Evolutionary conservation across 2,113 vertebrate species (phyloP).

Genomic region (Alces alces): DNA sequence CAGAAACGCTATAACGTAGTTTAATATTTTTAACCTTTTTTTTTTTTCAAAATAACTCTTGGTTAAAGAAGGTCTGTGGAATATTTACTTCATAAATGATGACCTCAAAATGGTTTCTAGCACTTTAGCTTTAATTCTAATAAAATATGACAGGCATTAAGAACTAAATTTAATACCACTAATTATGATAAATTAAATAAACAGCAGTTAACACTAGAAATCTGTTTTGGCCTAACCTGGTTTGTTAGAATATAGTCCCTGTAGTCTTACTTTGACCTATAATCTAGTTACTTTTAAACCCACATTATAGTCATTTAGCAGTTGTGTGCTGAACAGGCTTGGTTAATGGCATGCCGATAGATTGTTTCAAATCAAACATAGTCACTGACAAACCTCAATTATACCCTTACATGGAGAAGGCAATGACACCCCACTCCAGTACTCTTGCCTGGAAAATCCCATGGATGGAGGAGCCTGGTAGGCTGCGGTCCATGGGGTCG

Average conservation of each 20-base stretch:
- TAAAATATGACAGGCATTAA: not conserved
- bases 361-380: not conserved
- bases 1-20: not conserved
- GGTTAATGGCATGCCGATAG: not conserved
- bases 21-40: not conserved
- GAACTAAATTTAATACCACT: conserved; percentile 33
- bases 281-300: not conserved
- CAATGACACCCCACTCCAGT: not conserved
- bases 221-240: conserved; percentile 28
- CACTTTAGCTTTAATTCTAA: not conserved
- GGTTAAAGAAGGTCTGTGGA: not conserved
- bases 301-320: not conserved
- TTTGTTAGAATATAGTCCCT: not conserved
- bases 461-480: not conserved
- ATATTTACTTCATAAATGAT: not conserved
- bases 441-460: not conserved
- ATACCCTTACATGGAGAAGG: not conserved
- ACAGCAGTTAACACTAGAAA: conserved; percentile 23
- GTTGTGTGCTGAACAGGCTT: rapidly evolving
- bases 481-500: not conserved
- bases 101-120: not conserved
- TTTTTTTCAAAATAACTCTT: not conserved
- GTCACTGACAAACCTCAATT: not conserved
- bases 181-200: conserved; percentile 51
- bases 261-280: not conserved